A percentile compares a stretch with the other conserved stretches of the same genome.
Conservation (phyloP, 2,888 invertebrate species). For the Calliphora vomitoria region DNA sequence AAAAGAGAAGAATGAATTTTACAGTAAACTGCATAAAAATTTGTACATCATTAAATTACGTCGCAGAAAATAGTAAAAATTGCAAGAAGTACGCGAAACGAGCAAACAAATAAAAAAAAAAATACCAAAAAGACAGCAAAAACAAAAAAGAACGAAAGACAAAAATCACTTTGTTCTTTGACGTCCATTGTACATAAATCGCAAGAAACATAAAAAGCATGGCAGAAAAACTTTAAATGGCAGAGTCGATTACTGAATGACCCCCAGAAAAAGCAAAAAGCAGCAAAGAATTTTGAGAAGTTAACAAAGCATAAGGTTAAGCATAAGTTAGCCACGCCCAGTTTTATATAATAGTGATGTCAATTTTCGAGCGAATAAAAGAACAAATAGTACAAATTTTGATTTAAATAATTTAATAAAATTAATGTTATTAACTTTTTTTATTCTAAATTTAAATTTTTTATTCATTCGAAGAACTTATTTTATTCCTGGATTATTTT, state of each 20-base stretch:
- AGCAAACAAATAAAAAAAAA: not conserved
- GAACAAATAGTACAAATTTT: no score
- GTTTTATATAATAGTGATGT: no score
- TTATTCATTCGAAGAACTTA: no score
- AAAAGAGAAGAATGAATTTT: constrained; percentile 14
- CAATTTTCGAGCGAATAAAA: no score
- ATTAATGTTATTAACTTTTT: no score
- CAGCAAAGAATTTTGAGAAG: no score
- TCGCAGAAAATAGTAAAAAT: constrained; percentile 58
- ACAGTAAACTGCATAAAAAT: constrained; percentile 53
- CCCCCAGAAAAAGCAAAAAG: no score
- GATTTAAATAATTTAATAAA: no score
- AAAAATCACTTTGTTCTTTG: constrained; percentile 55
- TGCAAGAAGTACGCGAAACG: not conserved
- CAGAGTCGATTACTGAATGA: not conserved
- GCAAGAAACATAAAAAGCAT: constrained; percentile 23
- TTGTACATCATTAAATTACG: constrained; percentile 69
- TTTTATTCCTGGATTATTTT: no score
- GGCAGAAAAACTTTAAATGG: not conserved
- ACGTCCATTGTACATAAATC: constrained; percentile 34
- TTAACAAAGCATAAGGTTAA: no score
- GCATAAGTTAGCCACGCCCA: no score
- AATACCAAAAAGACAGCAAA: constrained; percentile 1
- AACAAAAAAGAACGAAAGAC: not conserved
- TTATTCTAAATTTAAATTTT: no score